Percentiles rank a stretch among this genome's conserved stretches.
phyloP scores from a whole-genome alignment of 2,797 vertebrate species.

The Caiman crocodilus region DNA sequence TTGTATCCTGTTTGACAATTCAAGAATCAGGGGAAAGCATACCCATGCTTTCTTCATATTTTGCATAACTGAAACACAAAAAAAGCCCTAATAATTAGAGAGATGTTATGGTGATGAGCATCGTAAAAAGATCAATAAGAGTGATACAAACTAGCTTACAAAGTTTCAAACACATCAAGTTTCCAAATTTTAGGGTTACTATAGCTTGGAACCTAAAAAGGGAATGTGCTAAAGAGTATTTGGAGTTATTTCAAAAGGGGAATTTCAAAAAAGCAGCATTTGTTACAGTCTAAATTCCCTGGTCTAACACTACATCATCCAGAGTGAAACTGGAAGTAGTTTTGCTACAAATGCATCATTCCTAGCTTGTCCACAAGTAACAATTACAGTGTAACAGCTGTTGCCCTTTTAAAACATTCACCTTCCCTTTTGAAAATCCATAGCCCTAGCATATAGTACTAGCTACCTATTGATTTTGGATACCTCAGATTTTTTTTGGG shows the following conservation, averaged over 20 bases:
- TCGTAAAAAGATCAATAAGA: neutral
- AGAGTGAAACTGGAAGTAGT: too few relatives aligned
- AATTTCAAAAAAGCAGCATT: too few relatives aligned
- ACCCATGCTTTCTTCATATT: neutral
- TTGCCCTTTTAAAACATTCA: too few relatives aligned
- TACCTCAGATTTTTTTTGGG: too few relatives aligned
- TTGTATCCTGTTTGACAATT: conserved; percentile 46
- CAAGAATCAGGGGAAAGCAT: conserved; percentile 34
- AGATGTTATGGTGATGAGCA: neutral
- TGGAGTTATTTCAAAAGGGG: too few relatives aligned
- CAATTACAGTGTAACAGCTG: too few relatives aligned
- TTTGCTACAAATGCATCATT: too few relatives aligned
- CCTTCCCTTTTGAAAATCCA: neutral
- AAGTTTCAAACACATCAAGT: neutral
- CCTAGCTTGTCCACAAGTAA: too few relatives aligned
- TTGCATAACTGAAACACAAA: neutral
- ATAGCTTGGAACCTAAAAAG: accelerated
- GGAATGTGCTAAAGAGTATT: neutral
- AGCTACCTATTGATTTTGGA: neutral
- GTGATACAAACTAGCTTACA: neutral
- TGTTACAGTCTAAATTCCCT: too few relatives aligned
- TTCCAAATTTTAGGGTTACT: neutral
- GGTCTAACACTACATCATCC: too few relatives aligned
- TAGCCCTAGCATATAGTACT: neutral
- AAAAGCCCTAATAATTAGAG: neutral